Conservation (phyloP, 2,888 invertebrate species). For the Torymus tubicola region DNA sequence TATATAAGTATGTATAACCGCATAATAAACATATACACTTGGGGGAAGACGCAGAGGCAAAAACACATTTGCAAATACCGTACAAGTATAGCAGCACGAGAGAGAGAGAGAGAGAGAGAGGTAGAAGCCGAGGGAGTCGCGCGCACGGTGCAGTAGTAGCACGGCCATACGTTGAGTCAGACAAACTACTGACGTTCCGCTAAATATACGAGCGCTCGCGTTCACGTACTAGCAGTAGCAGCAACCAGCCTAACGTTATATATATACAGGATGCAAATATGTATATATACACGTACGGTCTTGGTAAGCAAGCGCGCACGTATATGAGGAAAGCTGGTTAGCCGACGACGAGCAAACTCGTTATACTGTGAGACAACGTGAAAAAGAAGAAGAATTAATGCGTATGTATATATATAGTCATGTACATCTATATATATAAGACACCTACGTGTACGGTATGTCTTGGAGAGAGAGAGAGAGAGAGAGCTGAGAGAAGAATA, state of each 20-base stretch:
- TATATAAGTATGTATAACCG: background rate
- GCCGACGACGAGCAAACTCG: background rate
- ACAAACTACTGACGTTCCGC: constrained; percentile 10
- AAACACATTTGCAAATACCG: background rate
- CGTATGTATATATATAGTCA: background rate
- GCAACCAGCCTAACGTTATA: background rate
- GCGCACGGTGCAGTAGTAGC: background rate
- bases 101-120: constrained; percentile 18
- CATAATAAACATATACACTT: too few relatives aligned
- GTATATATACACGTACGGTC: background rate
- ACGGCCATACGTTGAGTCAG: background rate
- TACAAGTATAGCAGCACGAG: background rate
- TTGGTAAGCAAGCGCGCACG: too few relatives aligned
- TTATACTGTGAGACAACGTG: background rate
- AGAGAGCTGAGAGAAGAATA: background rate
- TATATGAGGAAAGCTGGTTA: too few relatives aligned
- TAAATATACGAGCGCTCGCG: constrained; percentile 14
- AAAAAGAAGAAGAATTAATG: constrained; percentile 58
- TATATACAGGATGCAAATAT: background rate
- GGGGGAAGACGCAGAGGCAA: background rate
- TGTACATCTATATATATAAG: background rate
- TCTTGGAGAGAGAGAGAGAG: background rate
- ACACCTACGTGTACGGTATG: too few relatives aligned
- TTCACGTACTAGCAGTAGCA: too few relatives aligned
- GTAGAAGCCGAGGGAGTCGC: background rate